These are phyloP conservation scores for Anniella stebbinsi DNA, from an alignment of 2,797 vertebrate species.

Conservation along the genomic window DNA sequence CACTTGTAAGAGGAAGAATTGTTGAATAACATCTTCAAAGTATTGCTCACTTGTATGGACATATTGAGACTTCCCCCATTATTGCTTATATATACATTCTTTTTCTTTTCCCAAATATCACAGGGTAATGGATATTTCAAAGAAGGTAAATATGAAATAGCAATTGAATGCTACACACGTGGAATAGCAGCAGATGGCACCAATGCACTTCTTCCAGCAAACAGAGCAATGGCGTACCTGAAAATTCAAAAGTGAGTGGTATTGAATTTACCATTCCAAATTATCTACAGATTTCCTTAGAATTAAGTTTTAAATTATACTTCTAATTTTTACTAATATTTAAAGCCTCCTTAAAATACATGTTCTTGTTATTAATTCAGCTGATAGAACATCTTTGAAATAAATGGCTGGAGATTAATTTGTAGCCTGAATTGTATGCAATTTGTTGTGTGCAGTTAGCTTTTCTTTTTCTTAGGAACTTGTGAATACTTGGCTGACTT, in stretches of 20 bases:
- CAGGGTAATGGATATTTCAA: conserved; percentile 98
- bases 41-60: background rate
- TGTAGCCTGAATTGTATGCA: background rate
- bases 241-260: conserved; percentile 89
- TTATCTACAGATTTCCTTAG: conserved; percentile 3
- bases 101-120: conserved; percentile 20
- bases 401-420: background rate
- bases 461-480: background rate
- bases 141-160: conserved; percentile 92
- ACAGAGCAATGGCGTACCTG: conserved; percentile 96
- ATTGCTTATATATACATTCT: background rate
- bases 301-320: conserved; percentile 8
- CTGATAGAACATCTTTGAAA: conserved; percentile 16
- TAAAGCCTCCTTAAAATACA: background rate
- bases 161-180: conserved; percentile 90
- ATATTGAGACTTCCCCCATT: background rate
- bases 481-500: background rate
- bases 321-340: background rate
- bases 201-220: conserved; percentile 93
- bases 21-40: background rate
- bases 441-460: background rate
- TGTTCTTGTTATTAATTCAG: background rate
- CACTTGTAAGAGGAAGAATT: background rate
- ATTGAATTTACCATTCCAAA: background rate
- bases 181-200: conserved; percentile 90